Base-by-base conservation (phyloP, 2,113 vertebrate species). In the Solea senegalensis region DNA sequence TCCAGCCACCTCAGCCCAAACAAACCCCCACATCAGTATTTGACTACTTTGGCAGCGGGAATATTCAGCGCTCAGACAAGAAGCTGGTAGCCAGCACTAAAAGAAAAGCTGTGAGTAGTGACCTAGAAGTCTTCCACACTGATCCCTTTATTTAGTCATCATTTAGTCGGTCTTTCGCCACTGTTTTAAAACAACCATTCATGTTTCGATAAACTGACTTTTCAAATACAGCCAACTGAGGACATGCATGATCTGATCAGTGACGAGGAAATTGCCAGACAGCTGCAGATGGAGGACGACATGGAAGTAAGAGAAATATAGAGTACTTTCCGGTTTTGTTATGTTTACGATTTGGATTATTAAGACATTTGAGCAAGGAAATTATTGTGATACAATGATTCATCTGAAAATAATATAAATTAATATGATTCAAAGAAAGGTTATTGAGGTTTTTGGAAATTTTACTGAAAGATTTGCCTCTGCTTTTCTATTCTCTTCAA, bases 11-110 rank as follows among this genome's bases (percentile, higher is more conserved):
- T 90, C 93, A 74, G 76, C 88, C 92, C 75, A 97, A 95, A 80
- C 88, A 89, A 27, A 96, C 91, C 14, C 94, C 92, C 34, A 98
- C 94, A 2, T 97, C 97, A 0, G 94, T 95, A 0, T 46, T 94
- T 0, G 97, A 98, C 79, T 99, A 90, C 89, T 99, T 99, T 71
- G 97, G 98, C 67, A 93, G 74, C 4, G 80, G 78, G 4, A 81
- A 81, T 1, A 62, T 98, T 59, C 95, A 95, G 9, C 94, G 97
- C 54, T 99, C 98, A 0, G 95, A 94, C 5, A 98, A 95, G 88
- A 99, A 97, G 83, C 94, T 99, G 80, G 97, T 99, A 40, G 93
- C 96, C 67, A 98, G 94, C 89, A 92, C 78, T 62, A 95, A 96
- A 86, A 94, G 95, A 80, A 97, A 96, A 89, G 92, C 95, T 57